These are phyloP conservation scores for Dromococcyx pavoninus DNA, from an alignment of 2,797 vertebrate species.

Conservation along the genomic window DNA sequence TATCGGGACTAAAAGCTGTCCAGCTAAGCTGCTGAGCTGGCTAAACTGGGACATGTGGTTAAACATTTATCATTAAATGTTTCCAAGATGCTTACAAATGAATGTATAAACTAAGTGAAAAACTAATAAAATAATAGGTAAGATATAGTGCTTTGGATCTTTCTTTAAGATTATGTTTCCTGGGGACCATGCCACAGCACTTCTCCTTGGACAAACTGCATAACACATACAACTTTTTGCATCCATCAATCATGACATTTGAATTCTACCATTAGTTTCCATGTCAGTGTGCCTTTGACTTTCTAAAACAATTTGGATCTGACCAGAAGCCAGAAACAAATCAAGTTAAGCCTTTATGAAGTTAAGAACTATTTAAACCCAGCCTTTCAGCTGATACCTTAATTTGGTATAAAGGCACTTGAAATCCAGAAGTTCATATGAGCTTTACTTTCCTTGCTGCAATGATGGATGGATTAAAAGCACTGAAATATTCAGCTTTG, in stretches of 20 bases:
- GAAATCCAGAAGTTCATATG: not conserved
- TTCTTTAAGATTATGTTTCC: not conserved
- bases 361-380: not conserved
- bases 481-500: not conserved
- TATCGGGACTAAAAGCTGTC: too few species aligned
- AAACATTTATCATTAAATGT: not conserved
- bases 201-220: not conserved
- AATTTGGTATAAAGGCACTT: not conserved
- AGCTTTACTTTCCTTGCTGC: not conserved
- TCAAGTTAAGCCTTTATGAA: not conserved
- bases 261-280: not conserved
- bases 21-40: too few species aligned
- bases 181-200: rapidly evolving
- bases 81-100: not conserved
- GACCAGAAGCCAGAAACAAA: not conserved
- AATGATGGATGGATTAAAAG: not conserved
- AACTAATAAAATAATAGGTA: not conserved
- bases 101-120: not conserved
- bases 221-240: not conserved
- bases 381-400: not conserved
- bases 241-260: not conserved
- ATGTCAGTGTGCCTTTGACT: not conserved
- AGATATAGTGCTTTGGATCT: not conserved
- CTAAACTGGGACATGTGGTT: too few species aligned
- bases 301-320: not conserved